These are phyloP conservation scores for Amblyteles armatorius DNA, from an alignment of 2,888 invertebrate species.

Conservation along the genomic window DNA sequence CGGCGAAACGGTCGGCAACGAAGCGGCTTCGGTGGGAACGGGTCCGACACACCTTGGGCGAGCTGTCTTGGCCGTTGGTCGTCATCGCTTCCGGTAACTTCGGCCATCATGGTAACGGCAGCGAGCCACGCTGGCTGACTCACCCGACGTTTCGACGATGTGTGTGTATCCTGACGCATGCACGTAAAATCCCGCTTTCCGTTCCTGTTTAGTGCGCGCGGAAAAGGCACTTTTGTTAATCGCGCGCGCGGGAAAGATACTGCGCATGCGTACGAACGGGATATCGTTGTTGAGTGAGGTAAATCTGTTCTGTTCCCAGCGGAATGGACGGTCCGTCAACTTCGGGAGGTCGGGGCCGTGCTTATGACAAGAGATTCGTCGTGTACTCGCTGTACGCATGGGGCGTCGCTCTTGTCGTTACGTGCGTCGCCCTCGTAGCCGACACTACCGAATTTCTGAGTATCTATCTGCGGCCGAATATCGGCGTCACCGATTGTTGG, in stretches of 20 bases:
- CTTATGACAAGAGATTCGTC: conserved; percentile 86
- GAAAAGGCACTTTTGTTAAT: too few species aligned
- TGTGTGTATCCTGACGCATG: not conserved
- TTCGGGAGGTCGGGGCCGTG: conserved; percentile 66
- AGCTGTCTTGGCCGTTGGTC: not conserved
- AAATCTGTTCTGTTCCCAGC: conserved; percentile 77
- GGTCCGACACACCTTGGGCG: conserved; percentile 24
- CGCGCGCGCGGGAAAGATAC: too few species aligned
- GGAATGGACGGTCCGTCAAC: conserved; percentile 84
- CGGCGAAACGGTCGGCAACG: conserved; percentile 37
- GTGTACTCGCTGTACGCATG: conserved; percentile 91
- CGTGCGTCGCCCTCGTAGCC: conserved; percentile 86
- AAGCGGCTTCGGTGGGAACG: conserved; percentile 40
- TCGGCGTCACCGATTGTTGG: conserved; percentile 89
- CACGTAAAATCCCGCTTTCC: too few species aligned
- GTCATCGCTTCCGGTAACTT: conserved; percentile 20
- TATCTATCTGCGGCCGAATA: conserved; percentile 86
- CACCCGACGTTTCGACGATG: conserved; percentile 27
- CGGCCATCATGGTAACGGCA: conserved; percentile 26
- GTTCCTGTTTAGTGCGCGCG: too few species aligned
- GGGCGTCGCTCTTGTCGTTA: conserved; percentile 88
- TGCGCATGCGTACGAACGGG: too few species aligned
- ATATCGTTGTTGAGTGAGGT: too few species aligned
- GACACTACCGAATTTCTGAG: conserved; percentile 86
- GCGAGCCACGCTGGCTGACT: not conserved